Evolutionary conservation across 2,797 vertebrate genomes (phyloP), one percentile per base, ranked within the genome.

Genomic region (Cottoperca gobio): DNA sequence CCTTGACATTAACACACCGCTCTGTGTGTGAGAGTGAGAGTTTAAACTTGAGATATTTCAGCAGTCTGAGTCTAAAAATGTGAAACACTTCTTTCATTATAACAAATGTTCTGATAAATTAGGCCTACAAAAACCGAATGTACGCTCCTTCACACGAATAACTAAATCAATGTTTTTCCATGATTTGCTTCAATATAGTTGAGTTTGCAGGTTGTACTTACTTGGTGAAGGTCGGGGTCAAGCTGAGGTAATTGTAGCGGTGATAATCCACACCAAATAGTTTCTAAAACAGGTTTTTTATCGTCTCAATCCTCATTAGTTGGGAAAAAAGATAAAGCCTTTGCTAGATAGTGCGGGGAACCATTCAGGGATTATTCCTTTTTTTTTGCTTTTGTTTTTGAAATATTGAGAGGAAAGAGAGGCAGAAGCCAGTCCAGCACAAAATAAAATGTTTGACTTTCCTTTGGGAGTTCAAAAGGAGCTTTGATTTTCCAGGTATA

Each of bases 221-320:
- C 95, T 95, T 93, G 85, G 85, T 94, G 91, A 95, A 94, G 93
- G 93, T 94, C 87, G 93, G 91, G 90, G 92, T 94, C 92, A 91
- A 78, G 70, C 70, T 89, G 93, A 94, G 92, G 92, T 93, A 94
- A 92, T 85, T 85, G 92, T 88, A 83, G 90, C 73, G 86, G 83
- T 86, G 90, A 89, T 95, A 95, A 94, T 96, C 95, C 94, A 95
- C 90, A 91, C 78, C 79, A 70, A 87, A 89, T 73, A 79, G 73
- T 76, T 82, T 91, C 70, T 79, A 49, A 68, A 88, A 81, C 59
- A 70, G 83, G n/a, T 76, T 78, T 86, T 90, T 90, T 84, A 90
- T 80, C 72, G 66, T 83, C 83, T 89, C 88, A 78, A 82, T 90
- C 92, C 88, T 92, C 90, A 90, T 91, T 72, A 77, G 94, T 91